Evolutionary conservation across 1,140 invertebrate genomes (phyloP).

Genomic region (Pissodes strobi): DNA sequence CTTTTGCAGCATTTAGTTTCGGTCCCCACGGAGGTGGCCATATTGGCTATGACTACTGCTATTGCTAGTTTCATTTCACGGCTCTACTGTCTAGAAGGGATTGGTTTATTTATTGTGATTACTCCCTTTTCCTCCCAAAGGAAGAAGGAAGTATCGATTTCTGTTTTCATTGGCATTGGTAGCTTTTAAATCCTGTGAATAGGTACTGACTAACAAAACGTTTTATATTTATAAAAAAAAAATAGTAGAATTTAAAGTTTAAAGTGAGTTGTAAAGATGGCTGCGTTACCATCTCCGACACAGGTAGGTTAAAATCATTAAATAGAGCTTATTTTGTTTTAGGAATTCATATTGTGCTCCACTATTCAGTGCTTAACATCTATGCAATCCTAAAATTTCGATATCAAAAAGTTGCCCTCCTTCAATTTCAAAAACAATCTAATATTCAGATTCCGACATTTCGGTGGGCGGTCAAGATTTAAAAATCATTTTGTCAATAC

Average conservation of each 20-base stretch:
- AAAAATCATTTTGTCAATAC: slow-evolving; percentile 20
- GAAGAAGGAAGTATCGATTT: slow-evolving; percentile 51
- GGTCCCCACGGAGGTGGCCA: too few species aligned
- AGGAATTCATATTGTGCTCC: neutral
- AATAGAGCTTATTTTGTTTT: neutral
- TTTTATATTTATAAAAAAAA: too few species aligned
- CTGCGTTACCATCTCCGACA: slow-evolving; percentile 70
- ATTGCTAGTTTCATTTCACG: too few species aligned
- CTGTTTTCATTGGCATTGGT: slow-evolving; percentile 53
- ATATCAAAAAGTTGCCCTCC: too few species aligned
- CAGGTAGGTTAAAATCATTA: slow-evolving; percentile 59
- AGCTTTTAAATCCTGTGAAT: slow-evolving; percentile 25
- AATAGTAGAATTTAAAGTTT: too few species aligned
- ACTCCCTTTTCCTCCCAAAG: neutral
- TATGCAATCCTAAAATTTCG: too few species aligned
- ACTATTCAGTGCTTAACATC: too few species aligned
- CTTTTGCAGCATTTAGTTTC: too few species aligned
- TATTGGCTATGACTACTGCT: too few species aligned
- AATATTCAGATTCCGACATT: slow-evolving; percentile 42
- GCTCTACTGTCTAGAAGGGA: too few species aligned
- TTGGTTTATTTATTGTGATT: too few species aligned
- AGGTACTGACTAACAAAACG: slow-evolving; percentile 47
- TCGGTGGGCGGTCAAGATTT: slow-evolving; percentile 49
- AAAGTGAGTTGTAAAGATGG: slow-evolving; percentile 64
- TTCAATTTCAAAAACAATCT: too few species aligned